Evolutionary conservation across 2,113 vertebrate genomes (phyloP), one percentile per base, ranked within the genome.

Genomic region (Pyxicephalus adspersus): DNA sequence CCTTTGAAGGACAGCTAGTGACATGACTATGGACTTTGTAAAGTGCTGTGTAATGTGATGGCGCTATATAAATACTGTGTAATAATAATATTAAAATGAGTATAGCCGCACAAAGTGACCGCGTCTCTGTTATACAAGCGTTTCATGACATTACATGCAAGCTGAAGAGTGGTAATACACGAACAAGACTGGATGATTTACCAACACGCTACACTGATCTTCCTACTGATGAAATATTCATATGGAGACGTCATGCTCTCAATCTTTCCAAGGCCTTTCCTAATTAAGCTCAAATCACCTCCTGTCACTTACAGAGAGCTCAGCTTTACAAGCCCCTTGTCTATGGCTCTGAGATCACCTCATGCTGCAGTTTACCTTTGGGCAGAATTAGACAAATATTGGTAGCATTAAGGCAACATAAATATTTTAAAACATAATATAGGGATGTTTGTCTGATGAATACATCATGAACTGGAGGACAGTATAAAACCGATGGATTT

Each of bases 161-260:
- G 60, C 45, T 23, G 34, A 73, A 81, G 58, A n/a, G 19, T 20
- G 13, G 45, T 81, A 64, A 81, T 81, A 73, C 45, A 72, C 54
- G 57, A 64, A 81, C 68, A 72, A 73, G 68, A 67, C 67, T 81
- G 78, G 26, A 52, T 28, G 50, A 63, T 81, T 81, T 64, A 71
- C 45, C 18, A 52, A 64, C 68, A 73, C 50, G 61, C 20, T 19
- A 28, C 50, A 67, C 26, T 20, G 67, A 72, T 80, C 64, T 18
- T 50, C 58, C 78, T 13, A 17, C 68, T 81, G 78, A 83, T 83
- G 80, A 84, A 86, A 86, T 84, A 85, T 83, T 83, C 83, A 81
- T 81, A 72, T 19, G 55, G 55, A 13, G 70, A 65, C 57, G 61
- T 84, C 58, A 72, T 0, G 64, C 55, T 79, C 66, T 61, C 86